These are phyloP conservation scores for Apogon talboti DNA, from an alignment of 2,797 vertebrate genomes.

Conservation along the genomic window DNA sequence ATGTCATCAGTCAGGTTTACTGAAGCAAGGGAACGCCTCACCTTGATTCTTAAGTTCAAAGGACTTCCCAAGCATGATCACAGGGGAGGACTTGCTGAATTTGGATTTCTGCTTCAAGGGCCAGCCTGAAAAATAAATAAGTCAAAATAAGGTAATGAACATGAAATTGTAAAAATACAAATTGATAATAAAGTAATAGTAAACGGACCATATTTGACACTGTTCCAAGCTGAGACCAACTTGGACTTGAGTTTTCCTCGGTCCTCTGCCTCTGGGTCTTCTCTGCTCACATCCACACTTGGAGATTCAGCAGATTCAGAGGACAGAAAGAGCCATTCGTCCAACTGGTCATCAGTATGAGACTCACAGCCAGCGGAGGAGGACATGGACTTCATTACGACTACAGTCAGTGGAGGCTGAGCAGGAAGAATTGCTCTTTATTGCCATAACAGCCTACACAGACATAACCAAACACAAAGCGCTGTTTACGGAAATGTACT, in stretches of 20 bases:
- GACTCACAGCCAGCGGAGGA: conserved; percentile 59
- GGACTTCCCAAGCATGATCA: conserved; percentile 86
- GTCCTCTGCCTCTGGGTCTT: conserved; percentile 72
- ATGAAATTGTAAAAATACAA: background rate
- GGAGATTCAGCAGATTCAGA: conserved; percentile 30
- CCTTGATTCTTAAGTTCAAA: conserved; percentile 84
- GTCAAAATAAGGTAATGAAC: background rate
- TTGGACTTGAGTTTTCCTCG: conserved; percentile 86
- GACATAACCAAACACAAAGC: background rate
- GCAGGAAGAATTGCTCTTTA: conserved; percentile 20
- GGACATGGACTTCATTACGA: conserved; percentile 61
- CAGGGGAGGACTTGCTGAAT: conserved; percentile 86
- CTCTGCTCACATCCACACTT: conserved; percentile 19
- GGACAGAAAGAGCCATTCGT: conserved; percentile 76
- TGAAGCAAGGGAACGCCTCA: conserved; percentile 48
- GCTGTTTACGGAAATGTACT: background rate
- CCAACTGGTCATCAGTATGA: conserved; percentile 54
- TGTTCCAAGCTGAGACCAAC: conserved; percentile 90
- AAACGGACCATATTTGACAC: conserved; percentile 89
- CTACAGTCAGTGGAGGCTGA: conserved; percentile 15
- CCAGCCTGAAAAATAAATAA: conserved; percentile 81
- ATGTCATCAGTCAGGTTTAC: background rate
- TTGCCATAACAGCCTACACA: conserved; percentile 50
- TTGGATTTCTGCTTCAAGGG: conserved; percentile 86
- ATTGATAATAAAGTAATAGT: too few species aligned